Conservation (phyloP, 1,140 invertebrate genomes). For the Drosophila arawakana region DNA sequence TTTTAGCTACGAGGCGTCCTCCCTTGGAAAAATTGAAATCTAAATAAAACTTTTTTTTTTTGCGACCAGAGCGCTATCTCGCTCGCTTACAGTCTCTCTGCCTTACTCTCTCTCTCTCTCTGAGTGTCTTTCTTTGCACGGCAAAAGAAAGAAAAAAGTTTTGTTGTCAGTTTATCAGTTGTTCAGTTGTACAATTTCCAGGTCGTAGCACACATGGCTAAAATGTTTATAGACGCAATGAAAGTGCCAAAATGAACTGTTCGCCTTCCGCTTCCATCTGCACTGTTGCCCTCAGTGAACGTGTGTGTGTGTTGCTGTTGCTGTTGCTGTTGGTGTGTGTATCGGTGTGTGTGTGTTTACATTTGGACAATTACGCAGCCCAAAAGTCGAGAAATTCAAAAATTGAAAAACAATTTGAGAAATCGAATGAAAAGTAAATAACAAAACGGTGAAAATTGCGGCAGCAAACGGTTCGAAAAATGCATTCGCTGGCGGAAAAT, state of each 20-base stretch:
- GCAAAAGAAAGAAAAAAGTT: not conserved
- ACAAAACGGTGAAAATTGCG: conserved; percentile 23
- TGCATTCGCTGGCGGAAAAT: conserved; percentile 15
- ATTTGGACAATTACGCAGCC: conserved; percentile 76
- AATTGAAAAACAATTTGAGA: conserved; percentile 40
- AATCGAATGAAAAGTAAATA: conserved; percentile 33
- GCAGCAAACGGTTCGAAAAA: conserved; percentile 12
- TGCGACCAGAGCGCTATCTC: conserved; percentile 12
- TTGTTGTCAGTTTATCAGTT: conserved; percentile 11
- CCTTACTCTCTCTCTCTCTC: not conserved
- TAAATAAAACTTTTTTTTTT: conserved; percentile 45
- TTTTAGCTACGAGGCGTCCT: conserved; percentile 1
- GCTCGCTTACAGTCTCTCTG: not conserved
- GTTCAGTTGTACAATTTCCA: conserved; percentile 13
- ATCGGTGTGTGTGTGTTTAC: conserved; percentile 56
- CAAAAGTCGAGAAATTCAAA: conserved; percentile 46
- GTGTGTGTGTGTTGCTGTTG: conserved; percentile 12
- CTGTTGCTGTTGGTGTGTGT: conserved; percentile 7
- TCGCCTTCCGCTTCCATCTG: conserved; percentile 11
- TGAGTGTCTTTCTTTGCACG: not conserved
- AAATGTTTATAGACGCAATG: conserved; percentile 6
- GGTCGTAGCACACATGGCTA: conserved; percentile 18
- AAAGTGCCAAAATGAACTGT: conserved; percentile 33
- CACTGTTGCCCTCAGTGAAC: conserved; percentile 7
- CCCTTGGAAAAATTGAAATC: conserved; percentile 34